Conservation (phyloP, 2,113 vertebrate genomes). For the Nipponia nippon region DNA sequence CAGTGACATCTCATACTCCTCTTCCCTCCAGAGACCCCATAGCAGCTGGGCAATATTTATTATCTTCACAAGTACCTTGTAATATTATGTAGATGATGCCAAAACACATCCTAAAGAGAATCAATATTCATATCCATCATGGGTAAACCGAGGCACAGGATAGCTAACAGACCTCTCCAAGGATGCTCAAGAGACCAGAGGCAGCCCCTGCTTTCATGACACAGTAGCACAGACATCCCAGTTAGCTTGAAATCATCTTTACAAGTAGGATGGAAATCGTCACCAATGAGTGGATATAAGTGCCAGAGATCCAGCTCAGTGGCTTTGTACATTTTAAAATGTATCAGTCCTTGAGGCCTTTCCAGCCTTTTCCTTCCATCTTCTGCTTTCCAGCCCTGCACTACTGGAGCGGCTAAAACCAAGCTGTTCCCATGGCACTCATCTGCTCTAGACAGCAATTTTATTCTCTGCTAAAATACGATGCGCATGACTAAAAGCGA, state of each 20-base stretch:
- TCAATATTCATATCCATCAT: neutral
- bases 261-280: neutral
- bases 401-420: neutral
- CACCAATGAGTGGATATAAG: neutral
- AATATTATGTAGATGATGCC: neutral
- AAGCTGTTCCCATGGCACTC: constrained; percentile 7
- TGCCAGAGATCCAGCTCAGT: neutral
- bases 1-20: neutral
- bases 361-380: neutral
- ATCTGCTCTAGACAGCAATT: neutral
- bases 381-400: neutral
- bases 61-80: neutral
- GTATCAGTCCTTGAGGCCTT: neutral
- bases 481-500: neutral
- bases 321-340: neutral
- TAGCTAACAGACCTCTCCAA: neutral
- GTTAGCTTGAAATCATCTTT: neutral
- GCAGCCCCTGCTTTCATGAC: neutral
- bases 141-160: neutral
- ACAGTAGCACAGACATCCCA: neutral
- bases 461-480: neutral
- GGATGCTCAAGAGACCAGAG: neutral
- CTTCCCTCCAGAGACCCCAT: neutral
- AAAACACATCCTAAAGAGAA: neutral
- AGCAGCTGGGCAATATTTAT: neutral